Evolutionary conservation across 2,888 invertebrate genomes (phyloP).

Genomic region (Axea sp.): DNA sequence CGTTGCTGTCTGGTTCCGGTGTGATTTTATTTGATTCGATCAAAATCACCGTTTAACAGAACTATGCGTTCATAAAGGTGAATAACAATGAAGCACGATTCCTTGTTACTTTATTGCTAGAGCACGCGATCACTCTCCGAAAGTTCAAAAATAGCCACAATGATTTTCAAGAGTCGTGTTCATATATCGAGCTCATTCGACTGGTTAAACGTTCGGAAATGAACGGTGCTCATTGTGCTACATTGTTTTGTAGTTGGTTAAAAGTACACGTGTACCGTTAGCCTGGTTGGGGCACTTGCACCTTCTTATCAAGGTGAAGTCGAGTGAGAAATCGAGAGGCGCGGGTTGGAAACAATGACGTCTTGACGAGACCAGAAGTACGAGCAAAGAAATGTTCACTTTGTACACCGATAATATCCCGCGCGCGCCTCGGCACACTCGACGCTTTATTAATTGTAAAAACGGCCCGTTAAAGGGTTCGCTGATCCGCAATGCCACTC

Average conservation of each 20-base stretch:
- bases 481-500: conserved; percentile 62
- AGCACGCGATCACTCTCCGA: conserved; percentile 8
- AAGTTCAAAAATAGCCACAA: conserved; percentile 7
- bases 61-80: too few species aligned
- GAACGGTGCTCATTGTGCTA: conserved; percentile 39
- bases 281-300: conserved; percentile 28
- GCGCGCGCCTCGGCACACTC: conserved; percentile 33
- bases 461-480: conserved; percentile 59
- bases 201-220: conserved; percentile 43
- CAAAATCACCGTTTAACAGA: too few species aligned
- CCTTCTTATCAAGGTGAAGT: conserved; percentile 34
- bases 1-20: too few species aligned
- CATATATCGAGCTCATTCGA: not conserved
- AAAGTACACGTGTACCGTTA: too few species aligned
- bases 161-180: conserved; percentile 9
- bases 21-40: too few species aligned
- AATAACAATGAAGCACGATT: too few species aligned
- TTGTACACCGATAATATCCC: conserved; percentile 27
- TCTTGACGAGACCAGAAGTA: conserved; percentile 25
- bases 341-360: conserved; percentile 47
- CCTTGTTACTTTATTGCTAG: not conserved
- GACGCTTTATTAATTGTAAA: conserved; percentile 64
- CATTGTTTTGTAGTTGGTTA: conserved; percentile 39
- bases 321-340: conserved; percentile 51
- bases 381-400: conserved; percentile 47